Evolutionary conservation across 2,113 vertebrate genomes (phyloP).

Genomic region (Spilogale gracilis): DNA sequence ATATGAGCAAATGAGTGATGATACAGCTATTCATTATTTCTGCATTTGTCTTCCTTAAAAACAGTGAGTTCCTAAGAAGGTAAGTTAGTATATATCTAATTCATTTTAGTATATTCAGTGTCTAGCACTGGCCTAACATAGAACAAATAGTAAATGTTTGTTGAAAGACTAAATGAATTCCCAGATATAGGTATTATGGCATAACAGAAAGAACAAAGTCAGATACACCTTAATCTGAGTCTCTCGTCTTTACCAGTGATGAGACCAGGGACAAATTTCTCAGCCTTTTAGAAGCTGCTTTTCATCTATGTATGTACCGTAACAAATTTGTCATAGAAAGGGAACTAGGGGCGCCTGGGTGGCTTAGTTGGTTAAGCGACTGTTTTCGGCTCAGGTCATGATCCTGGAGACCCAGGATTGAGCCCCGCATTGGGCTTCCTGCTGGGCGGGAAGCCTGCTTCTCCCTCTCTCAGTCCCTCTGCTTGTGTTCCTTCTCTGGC

Average conservation of each 20-base stretch:
- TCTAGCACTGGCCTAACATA: neutral
- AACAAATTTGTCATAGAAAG: neutral
- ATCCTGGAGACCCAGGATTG: too few species aligned
- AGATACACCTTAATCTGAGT: neutral
- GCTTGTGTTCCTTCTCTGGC: too few species aligned
- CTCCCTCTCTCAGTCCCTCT: too few species aligned
- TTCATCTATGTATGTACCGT: neutral
- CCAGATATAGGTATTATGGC: neutral
- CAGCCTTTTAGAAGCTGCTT: neutral
- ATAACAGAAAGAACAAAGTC: neutral
- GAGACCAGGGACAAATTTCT: neutral
- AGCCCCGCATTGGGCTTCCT: too few species aligned
- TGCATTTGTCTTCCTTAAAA: neutral
- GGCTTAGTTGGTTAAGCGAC: too few species aligned
- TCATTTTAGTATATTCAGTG: neutral
- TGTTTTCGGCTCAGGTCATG: too few species aligned
- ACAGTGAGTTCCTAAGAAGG: neutral
- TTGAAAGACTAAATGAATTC: conserved; percentile 42
- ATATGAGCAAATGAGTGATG: conserved; percentile 8
- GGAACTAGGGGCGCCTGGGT: neutral
- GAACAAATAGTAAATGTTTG: conserved; percentile 11
- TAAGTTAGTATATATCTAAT: neutral
- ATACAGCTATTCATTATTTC: conserved; percentile 21
- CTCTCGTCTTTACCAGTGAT: neutral
- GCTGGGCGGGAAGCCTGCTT: too few species aligned